A percentile compares a stretch with the other conserved stretches of the same genome.
Conservation (phyloP, 2,113 vertebrate genomes). For the Oceanodroma tethys region DNA sequence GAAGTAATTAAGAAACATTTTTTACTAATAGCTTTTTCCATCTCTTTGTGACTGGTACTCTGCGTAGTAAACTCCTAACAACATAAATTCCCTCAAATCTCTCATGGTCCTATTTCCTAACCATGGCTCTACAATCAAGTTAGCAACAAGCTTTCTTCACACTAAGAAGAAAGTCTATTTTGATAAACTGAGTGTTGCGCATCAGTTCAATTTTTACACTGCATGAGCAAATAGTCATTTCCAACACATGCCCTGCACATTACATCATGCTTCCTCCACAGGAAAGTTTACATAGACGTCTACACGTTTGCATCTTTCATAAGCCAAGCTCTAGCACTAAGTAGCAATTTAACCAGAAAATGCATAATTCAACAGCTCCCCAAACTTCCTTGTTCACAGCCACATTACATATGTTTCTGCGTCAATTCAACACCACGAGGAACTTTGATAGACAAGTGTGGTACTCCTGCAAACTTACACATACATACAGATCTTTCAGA, state of each 20-base stretch:
- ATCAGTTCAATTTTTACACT: neutral
- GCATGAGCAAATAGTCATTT: neutral
- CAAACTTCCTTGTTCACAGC: neutral
- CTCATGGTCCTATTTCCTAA: slow-evolving; percentile 10
- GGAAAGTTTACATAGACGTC: neutral
- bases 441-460: neutral
- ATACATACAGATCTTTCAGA: neutral
- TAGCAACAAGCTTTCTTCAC: neutral
- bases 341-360: neutral
- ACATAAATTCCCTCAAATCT: neutral
- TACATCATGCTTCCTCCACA: neutral
- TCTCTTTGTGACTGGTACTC: slow-evolving; percentile 1
- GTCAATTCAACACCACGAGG: neutral
- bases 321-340: neutral
- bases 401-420: neutral
- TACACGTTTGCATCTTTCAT: neutral
- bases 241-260: fast-evolving
- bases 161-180: neutral
- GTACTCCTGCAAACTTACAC: neutral
- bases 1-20: slow-evolving; percentile 12
- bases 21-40: slow-evolving; percentile 1
- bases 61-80: neutral
- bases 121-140: slow-evolving; percentile 29
- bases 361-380: slow-evolving; percentile 8
- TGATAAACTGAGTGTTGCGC: neutral